Evolutionary conservation across 2,113 vertebrate genomes (phyloP).

Genomic region (Triplophysa dalaica): DNA sequence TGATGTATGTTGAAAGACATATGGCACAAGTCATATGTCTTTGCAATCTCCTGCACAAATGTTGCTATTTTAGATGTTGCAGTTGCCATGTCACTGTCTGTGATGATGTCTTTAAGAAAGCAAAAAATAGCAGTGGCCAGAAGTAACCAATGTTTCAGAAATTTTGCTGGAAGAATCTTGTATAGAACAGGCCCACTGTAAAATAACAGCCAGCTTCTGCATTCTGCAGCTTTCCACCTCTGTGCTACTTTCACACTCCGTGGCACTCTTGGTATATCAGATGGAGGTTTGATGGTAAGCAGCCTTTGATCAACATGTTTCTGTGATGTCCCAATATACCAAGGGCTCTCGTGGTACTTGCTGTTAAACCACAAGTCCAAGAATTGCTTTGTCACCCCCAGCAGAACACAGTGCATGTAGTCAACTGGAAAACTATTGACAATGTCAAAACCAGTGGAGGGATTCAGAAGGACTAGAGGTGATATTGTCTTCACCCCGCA

Average conservation of each 20-base stretch:
- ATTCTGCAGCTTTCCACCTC: constrained; percentile 20
- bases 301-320: too few species aligned
- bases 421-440: too few species aligned
- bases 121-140: background rate
- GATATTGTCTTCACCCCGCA: constrained; percentile 9
- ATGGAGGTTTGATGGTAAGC: too few species aligned
- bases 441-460: too few species aligned
- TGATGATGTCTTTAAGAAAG: constrained; percentile 10
- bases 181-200: constrained; percentile 22
- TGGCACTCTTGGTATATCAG: too few species aligned
- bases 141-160: constrained; percentile 18
- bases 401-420: too few species aligned
- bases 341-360: too few species aligned
- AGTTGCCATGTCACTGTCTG: background rate
- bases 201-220: constrained; percentile 11
- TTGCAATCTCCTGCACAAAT: background rate
- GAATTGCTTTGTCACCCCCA: too few species aligned
- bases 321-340: too few species aligned
- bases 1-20: constrained; percentile 20
- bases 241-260: background rate
- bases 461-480: background rate
- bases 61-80: background rate
- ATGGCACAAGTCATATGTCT: background rate
- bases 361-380: too few species aligned
- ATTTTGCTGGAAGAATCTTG: background rate